Conservation (phyloP, 2,113 vertebrate species). For the Lipotes vexillifer region DNA sequence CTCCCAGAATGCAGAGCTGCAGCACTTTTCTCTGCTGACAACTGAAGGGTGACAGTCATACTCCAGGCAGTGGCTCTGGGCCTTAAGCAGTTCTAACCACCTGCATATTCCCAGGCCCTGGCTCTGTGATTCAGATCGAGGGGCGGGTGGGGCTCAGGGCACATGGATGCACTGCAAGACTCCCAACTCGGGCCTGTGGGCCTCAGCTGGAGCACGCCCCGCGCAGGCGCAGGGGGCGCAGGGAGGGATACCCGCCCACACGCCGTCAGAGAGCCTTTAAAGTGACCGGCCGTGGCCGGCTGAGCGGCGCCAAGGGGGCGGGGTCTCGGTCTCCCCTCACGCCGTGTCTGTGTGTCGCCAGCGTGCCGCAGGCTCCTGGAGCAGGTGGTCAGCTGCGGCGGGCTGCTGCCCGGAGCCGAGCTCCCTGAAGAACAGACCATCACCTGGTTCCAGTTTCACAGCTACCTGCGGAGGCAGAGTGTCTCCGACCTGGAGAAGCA, state of each 20-base stretch:
- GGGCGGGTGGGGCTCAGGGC: not conserved
- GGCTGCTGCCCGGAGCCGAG: slow-evolving; percentile 66
- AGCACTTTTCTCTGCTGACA: not conserved
- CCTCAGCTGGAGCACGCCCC: not conserved
- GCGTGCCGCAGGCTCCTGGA: slow-evolving; percentile 86
- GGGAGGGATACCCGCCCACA: not conserved
- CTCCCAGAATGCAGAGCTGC: not conserved
- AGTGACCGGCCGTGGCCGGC: rapidly evolving
- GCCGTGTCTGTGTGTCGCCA: slow-evolving; percentile 48
- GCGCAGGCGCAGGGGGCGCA: not conserved
- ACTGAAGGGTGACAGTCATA: not conserved
- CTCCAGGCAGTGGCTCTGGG: not conserved
- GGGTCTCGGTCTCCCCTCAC: not conserved
- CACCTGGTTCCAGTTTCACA: slow-evolving; percentile 91
- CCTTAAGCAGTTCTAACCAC: not conserved
- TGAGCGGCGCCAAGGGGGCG: rapidly evolving
- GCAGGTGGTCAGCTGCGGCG: slow-evolving; percentile 84
- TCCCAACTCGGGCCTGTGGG: rapidly evolving
- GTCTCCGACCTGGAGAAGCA: slow-evolving; percentile 89
- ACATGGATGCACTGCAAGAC: rapidly evolving
- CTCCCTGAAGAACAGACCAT: slow-evolving; percentile 60
- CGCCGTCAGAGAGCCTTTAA: not conserved
- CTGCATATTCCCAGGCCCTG: not conserved
- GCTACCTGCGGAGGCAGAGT: slow-evolving; percentile 86
- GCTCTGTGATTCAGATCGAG: not conserved